These are phyloP conservation scores for Drosophila subpulchrella DNA, from an alignment of 1,140 invertebrate genomes.

Conservation along the genomic window DNA sequence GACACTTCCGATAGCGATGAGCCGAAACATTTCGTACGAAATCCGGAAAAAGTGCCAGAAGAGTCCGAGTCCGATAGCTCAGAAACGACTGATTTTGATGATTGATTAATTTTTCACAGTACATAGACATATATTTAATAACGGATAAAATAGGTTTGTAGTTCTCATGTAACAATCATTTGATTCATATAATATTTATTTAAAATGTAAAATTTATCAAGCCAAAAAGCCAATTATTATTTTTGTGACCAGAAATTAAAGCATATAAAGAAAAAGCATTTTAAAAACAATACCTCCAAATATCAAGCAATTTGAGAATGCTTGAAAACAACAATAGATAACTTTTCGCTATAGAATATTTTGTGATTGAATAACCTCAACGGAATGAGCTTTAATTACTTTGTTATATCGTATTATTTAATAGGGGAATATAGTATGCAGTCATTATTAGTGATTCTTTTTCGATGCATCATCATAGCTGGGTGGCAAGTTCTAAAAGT, in stretches of 20 bases:
- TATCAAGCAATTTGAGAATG: neutral
- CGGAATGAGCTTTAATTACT: slow-evolving; percentile 37
- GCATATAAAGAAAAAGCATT: neutral
- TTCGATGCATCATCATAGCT: slow-evolving; percentile 88
- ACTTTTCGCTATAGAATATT: slow-evolving; percentile 2
- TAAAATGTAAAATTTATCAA: slow-evolving; percentile 12
- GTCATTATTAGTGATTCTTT: slow-evolving; percentile 85
- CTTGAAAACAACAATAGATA: neutral
- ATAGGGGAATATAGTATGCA: slow-evolving; percentile 10
- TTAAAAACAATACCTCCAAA: neutral
- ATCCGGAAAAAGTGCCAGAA: neutral
- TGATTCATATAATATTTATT: neutral
- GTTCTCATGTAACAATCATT: slow-evolving; percentile 12
- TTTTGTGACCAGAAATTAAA: slow-evolving; percentile 35
- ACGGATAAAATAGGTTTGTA: slow-evolving; percentile 6
- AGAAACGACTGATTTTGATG: neutral
- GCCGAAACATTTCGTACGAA: neutral
- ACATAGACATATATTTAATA: slow-evolving; percentile 3
- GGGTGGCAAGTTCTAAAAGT: slow-evolving; percentile 89
- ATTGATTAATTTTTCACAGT: slow-evolving; percentile 2
- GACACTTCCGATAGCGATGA: neutral
- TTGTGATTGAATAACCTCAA: slow-evolving; percentile 1
- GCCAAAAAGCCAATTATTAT: neutral
- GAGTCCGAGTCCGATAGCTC: no score
- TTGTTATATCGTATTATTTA: slow-evolving; percentile 6